Conservation (phyloP, 2,888 invertebrate genomes). For the Congeria kusceri region DNA sequence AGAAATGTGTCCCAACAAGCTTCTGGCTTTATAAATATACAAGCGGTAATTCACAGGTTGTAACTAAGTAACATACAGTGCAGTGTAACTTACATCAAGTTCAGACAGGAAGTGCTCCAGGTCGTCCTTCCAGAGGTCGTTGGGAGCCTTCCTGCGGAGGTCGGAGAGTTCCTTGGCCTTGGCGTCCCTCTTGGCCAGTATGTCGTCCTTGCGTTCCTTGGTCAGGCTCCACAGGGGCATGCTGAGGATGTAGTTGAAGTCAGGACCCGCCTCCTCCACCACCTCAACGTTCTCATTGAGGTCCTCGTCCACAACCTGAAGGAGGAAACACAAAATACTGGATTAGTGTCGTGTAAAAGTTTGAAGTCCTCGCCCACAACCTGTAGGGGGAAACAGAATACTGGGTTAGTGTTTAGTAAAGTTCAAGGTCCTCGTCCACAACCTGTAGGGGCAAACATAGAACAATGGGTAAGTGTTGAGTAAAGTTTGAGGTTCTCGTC, state of each 20-base stretch:
- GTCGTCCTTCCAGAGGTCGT: slow-evolving; percentile 95
- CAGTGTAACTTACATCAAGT: slow-evolving; percentile 79
- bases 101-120: slow-evolving; percentile 88
- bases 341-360: no score
- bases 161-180: slow-evolving; percentile 87
- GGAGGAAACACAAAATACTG: not conserved
- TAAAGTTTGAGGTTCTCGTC: no score
- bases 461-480: no score
- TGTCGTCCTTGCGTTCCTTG: slow-evolving; percentile 95
- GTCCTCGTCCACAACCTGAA: slow-evolving; percentile 65
- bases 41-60: no score
- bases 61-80: no score
- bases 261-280: slow-evolving; percentile 79
- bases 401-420: no score
- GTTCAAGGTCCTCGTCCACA: no score
- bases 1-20: no score
- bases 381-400: no score
- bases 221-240: slow-evolving; percentile 99
- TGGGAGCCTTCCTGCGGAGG: slow-evolving; percentile 89
- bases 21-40: no score
- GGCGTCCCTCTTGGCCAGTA: slow-evolving; percentile 93
- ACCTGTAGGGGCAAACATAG: no score
- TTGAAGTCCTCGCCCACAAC: no score
- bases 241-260: slow-evolving; percentile 93
- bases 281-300: slow-evolving; percentile 77